Conservation (phyloP, 2,888 invertebrate genomes). For the Drosophila dives region DNA sequence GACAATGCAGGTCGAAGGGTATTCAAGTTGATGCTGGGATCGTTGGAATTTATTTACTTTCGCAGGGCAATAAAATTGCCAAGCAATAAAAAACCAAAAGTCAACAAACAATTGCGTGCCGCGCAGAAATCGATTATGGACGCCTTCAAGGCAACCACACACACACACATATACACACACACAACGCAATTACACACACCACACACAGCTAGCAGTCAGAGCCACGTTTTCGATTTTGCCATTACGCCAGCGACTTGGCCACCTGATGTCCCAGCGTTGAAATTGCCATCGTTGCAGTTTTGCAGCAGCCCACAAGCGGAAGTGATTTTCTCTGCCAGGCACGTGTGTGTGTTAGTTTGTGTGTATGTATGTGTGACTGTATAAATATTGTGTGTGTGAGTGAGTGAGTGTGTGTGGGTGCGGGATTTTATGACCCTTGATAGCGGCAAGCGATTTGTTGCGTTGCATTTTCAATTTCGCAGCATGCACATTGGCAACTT, state of each 20-base stretch:
- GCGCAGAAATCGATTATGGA: conserved; percentile 71
- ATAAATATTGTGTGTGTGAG: conserved; percentile 20
- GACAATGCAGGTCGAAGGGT: conserved; percentile 26
- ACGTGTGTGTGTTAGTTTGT: conserved; percentile 34
- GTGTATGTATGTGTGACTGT: conserved; percentile 24
- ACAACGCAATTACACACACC: neutral
- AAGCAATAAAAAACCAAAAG: conserved; percentile 82
- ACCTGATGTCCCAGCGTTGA: conserved; percentile 65
- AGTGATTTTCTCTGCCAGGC: conserved; percentile 68
- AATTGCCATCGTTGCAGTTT: conserved; percentile 74
- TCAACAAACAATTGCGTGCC: conserved; percentile 74
- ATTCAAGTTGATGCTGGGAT: conserved; percentile 19
- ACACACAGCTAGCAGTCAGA: conserved; percentile 1
- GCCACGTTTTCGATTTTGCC: conserved; percentile 73
- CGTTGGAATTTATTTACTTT: conserved; percentile 40
- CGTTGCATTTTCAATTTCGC: conserved; percentile 78
- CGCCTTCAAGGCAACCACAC: conserved; percentile 56
- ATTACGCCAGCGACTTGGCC: conserved; percentile 68
- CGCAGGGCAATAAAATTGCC: conserved; percentile 65
- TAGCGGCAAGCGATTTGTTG: conserved; percentile 78
- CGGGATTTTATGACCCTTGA: conserved; percentile 75
- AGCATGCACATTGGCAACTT: conserved; percentile 68
- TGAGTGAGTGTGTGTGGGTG: conserved; percentile 28
- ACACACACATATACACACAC: neutral
- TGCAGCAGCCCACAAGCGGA: conserved; percentile 61